These are phyloP conservation scores for Deroplatys truncata DNA, from an alignment of 2,888 invertebrate genomes.

Conservation along the genomic window DNA sequence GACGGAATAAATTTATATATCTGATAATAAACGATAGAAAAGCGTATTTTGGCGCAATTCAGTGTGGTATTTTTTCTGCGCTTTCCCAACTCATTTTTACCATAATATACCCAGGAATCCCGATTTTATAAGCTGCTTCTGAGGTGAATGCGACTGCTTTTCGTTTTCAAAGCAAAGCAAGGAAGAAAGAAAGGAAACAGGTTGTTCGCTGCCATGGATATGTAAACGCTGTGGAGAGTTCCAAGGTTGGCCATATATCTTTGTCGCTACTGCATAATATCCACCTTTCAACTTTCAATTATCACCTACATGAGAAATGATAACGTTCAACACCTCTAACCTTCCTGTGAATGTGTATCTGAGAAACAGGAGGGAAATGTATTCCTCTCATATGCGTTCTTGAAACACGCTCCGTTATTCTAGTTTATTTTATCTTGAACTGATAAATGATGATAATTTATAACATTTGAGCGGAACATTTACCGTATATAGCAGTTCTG, in stretches of 20 bases:
- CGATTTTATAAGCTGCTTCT: background rate
- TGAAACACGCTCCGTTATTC: background rate
- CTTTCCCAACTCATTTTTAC: background rate
- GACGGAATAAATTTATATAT: too few species aligned
- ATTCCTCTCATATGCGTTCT: background rate
- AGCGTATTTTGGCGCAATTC: too few species aligned
- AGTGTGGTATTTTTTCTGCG: background rate
- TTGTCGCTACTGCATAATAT: background rate
- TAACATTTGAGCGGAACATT: background rate
- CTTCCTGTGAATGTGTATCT: background rate
- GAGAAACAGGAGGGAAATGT: background rate
- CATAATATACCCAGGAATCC: background rate
- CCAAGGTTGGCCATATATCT: background rate
- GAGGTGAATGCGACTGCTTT: background rate
- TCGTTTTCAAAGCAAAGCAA: background rate
- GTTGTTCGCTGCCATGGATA: background rate
- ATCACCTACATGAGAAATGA: conserved; percentile 18
- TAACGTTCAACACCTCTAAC: conserved; percentile 11
- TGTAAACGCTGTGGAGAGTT: background rate
- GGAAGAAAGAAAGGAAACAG: background rate
- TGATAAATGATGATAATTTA: background rate
- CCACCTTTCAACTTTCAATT: conserved; percentile 18
- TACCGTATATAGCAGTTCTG: too few species aligned
- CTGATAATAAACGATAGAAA: too few species aligned
- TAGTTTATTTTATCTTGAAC: background rate